Conservation (phyloP, 2,888 invertebrate species). For the Alviniconcha strummeri region DNA sequence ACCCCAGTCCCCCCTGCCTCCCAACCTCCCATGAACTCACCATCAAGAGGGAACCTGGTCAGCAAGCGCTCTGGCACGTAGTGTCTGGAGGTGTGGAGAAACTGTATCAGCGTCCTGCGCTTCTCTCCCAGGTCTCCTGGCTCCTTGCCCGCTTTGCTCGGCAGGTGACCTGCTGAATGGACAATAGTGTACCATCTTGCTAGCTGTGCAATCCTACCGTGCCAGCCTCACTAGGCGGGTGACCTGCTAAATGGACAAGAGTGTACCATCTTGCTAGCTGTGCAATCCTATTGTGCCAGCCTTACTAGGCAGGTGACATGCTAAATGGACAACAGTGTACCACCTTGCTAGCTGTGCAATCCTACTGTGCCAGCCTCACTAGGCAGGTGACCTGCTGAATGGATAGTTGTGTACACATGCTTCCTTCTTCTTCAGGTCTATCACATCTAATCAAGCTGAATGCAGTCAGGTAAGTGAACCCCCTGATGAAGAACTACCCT, state of each 20-base stretch:
- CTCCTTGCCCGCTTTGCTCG: conserved; percentile 72
- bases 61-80: conserved; percentile 92
- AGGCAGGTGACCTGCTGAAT: no score
- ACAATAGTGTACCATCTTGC: not conserved
- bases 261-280: no score
- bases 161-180: conserved; percentile 67
- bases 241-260: no score
- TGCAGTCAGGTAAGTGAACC: no score
- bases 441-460: no score
- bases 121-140: conserved; percentile 77
- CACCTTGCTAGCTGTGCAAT: not conserved
- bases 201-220: not conserved
- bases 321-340: conserved; percentile 9
- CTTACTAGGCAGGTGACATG: conserved; percentile 70
- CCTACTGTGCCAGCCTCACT: no score
- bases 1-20: no score
- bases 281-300: conserved; percentile 61
- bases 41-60: conserved; percentile 88
- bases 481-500: no score
- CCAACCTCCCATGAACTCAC: conserved; percentile 54
- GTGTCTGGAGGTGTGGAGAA: conserved; percentile 86
- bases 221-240: no score
- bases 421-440: no score
- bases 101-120: conserved; percentile 82
- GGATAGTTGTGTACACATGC: no score